Percentiles rank a stretch among this genome's conserved stretches.
These are phyloP conservation scores for Ceyx cyanopectus DNA, from an alignment of 2,113 vertebrate genomes.

Conservation along the genomic window DNA sequence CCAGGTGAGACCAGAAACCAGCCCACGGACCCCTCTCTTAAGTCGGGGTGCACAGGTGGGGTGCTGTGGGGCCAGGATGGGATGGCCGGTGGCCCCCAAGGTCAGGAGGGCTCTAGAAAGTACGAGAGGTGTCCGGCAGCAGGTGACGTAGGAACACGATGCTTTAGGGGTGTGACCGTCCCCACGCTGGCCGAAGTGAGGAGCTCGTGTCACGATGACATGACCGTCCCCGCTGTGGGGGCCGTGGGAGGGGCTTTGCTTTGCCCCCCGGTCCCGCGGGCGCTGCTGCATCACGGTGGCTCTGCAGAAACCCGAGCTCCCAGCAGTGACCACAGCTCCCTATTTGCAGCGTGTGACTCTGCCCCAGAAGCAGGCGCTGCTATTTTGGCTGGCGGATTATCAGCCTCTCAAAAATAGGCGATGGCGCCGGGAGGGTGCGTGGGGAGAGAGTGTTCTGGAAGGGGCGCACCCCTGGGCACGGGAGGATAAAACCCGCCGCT, in stretches of 20 bases:
- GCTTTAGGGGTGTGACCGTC: not conserved
- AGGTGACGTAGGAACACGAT: not conserved
- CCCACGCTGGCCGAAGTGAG: accelerated
- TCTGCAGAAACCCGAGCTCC: constrained; percentile 61
- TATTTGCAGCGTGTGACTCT: constrained; percentile 50
- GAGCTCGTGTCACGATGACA: accelerated
- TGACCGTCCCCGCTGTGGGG: not conserved
- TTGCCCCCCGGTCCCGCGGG: accelerated
- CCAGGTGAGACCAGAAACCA: not conserved
- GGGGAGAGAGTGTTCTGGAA: constrained; percentile 62
- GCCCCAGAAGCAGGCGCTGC: constrained; percentile 32
- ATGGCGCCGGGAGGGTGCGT: constrained; percentile 30
- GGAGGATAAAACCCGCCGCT: constrained; percentile 41
- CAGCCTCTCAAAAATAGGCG: constrained; percentile 66
- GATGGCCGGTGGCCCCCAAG: accelerated
- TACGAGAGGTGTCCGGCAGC: not conserved
- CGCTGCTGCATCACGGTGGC: constrained; percentile 23
- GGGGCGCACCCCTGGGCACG: constrained; percentile 14
- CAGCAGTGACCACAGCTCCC: not conserved
- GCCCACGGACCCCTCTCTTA: not conserved
- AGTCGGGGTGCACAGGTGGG: not conserved
- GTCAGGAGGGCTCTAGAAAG: not conserved
- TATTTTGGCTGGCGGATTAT: constrained; percentile 54
- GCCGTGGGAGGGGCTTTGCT: not conserved
- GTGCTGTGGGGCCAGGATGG: not conserved